A percentile compares a stretch with the other conserved stretches of the same genome.
Evolutionary conservation across 92 coral and sea anemone genomes (phyloP).

Genomic region (Epizoanthus illoricatus): DNA sequence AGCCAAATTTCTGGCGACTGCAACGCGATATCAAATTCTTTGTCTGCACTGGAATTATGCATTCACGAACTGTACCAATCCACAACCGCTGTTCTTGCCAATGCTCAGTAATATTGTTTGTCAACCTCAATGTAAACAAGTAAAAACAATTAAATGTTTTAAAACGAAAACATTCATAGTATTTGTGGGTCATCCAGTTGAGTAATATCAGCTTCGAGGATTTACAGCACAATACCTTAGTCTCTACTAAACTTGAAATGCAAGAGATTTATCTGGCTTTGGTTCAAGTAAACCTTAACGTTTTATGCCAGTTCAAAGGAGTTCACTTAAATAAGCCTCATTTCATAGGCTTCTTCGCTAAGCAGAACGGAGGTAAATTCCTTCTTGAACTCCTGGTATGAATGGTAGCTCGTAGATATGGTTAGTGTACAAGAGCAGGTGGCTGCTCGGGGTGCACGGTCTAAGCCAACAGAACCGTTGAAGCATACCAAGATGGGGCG

Average conservation of each 20-base stretch:
- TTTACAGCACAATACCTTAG: slow-evolving; percentile 15
- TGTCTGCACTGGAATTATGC: slow-evolving; percentile 1
- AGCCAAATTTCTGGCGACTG: slow-evolving; percentile 4
- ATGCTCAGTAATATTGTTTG: not conserved
- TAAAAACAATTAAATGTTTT: slow-evolving; percentile 15
- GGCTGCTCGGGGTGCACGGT: slow-evolving; percentile 47
- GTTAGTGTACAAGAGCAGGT: slow-evolving; percentile 50
- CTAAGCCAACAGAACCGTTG: slow-evolving; percentile 41
- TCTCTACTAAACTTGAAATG: slow-evolving; percentile 8
- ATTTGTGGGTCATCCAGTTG: slow-evolving; percentile 21
- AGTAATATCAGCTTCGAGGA: slow-evolving; percentile 8
- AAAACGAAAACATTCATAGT: slow-evolving; percentile 10
- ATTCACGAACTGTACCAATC: no score
- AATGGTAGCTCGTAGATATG: slow-evolving; percentile 47
- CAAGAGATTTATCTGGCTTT: slow-evolving; percentile 9
- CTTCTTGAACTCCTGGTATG: slow-evolving; percentile 47
- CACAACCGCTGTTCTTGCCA: no score
- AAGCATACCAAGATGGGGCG: slow-evolving; percentile 43
- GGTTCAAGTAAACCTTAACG: slow-evolving; percentile 3
- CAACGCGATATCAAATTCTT: slow-evolving; percentile 8
- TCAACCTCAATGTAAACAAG: slow-evolving; percentile 22
- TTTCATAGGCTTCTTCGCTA: slow-evolving; percentile 20
- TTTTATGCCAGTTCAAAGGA: slow-evolving; percentile 18
- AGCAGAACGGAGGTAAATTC: slow-evolving; percentile 42
- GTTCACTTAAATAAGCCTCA: slow-evolving; percentile 21